Evolutionary conservation across 2,888 invertebrate genomes (phyloP).

Genomic region (Neoitamus cyanurus): DNA sequence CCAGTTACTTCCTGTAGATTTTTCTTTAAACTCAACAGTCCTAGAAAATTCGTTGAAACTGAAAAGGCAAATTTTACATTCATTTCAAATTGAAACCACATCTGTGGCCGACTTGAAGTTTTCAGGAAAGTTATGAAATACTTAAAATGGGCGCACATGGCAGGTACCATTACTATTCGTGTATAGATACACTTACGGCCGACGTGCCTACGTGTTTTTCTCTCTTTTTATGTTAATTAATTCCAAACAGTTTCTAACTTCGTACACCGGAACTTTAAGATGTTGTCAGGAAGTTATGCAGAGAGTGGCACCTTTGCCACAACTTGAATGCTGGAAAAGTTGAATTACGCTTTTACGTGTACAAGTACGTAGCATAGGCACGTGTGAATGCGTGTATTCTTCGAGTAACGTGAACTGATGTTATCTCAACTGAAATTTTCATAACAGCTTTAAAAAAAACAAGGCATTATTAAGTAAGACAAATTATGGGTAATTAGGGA

Average conservation of each 20-base stretch:
- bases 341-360: not conserved
- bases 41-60: not conserved
- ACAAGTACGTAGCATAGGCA: not conserved
- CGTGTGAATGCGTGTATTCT: not conserved
- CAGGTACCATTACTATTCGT: not conserved
- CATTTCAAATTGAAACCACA: not conserved
- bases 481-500: no score
- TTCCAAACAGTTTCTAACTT: not conserved
- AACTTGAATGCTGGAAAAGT: not conserved
- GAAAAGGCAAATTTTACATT: not conserved
- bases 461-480: no score
- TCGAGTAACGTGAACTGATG: no score
- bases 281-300: not conserved
- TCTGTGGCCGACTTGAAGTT: not conserved
- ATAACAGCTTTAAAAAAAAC: no score
- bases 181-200: not conserved
- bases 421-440: no score
- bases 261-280: not conserved
- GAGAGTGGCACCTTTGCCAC: not conserved
- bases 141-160: not conserved
- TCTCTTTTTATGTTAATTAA: not conserved
- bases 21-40: not conserved
- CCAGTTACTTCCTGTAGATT: not conserved
- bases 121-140: not conserved
- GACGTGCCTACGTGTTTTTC: not conserved